Evolutionary conservation across 2,113 vertebrate species (phyloP).

Genomic region (Pterocles gutturalis): DNA sequence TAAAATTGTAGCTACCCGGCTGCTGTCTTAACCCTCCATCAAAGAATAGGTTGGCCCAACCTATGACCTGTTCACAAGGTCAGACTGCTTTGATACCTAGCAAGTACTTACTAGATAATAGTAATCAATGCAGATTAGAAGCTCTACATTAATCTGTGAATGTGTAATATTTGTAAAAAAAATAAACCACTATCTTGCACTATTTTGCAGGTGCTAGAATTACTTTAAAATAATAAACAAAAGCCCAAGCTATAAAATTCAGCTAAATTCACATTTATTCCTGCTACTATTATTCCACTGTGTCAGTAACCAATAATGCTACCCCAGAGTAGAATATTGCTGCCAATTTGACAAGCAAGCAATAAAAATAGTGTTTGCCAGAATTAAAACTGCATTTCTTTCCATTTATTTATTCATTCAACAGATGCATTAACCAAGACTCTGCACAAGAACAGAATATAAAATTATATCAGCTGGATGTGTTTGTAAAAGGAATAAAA

Average conservation of each 20-base stretch:
- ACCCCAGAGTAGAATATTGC: neutral
- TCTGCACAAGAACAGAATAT: conserved; percentile 38
- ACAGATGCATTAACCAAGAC: conserved; percentile 52
- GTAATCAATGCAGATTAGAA: neutral
- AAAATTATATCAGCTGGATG: conserved; percentile 55
- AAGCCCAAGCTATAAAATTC: neutral
- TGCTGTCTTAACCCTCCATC: neutral
- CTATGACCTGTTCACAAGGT: neutral
- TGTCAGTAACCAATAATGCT: conserved; percentile 13
- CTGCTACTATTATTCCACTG: conserved; percentile 5
- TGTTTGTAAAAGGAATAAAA: conserved; percentile 25
- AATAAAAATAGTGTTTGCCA: conserved; percentile 51
- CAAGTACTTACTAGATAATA: neutral
- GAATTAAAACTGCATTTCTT: conserved; percentile 65
- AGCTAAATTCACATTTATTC: neutral
- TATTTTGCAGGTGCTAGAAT: conserved; percentile 7
- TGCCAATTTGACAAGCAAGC: conserved; percentile 54
- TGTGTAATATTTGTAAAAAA: neutral
- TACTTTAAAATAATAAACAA: neutral
- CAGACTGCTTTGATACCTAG: neutral
- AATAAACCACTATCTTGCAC: neutral
- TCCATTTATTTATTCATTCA: conserved; percentile 62
- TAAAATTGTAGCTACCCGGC: neutral
- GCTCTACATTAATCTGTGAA: neutral
- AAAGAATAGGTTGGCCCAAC: neutral